These are phyloP conservation scores for Daubentonia madagascariensis DNA, from an alignment of 2,113 vertebrate genomes.

Conservation along the genomic window DNA sequence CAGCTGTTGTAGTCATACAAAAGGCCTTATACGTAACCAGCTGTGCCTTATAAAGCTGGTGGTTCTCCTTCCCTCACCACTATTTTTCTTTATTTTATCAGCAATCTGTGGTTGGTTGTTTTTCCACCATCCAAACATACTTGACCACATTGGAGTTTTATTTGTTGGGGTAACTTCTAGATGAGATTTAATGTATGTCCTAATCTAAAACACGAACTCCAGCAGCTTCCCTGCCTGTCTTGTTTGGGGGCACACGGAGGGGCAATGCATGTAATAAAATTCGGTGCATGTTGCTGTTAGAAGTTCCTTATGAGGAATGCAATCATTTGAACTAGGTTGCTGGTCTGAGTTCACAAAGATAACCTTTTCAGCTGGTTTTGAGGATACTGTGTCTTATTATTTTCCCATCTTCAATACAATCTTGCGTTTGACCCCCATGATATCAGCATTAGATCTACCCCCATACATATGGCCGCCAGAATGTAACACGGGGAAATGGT, in stretches of 20 bases:
- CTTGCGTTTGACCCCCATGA: conserved; percentile 66
- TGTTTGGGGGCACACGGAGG: conserved; percentile 32
- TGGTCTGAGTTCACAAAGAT: conserved; percentile 74
- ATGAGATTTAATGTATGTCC: conserved; percentile 77
- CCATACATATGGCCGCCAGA: conserved; percentile 72
- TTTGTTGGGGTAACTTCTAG: conserved; percentile 82
- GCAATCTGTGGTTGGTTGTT: conserved; percentile 83
- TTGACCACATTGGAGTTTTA: conserved; percentile 81
- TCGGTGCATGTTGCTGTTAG: conserved; percentile 49
- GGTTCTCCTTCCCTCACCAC: background rate
- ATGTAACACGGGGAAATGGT: conserved; percentile 71
- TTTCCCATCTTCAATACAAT: conserved; percentile 64
- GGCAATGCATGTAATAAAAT: conserved; percentile 69
- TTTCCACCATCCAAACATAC: conserved; percentile 82
- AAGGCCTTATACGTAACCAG: conserved; percentile 77
- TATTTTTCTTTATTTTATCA: conserved; percentile 74
- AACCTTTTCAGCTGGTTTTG: conserved; percentile 50
- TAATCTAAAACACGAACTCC: conserved; percentile 83
- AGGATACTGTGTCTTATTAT: conserved; percentile 67
- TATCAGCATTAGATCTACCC: conserved; percentile 53
- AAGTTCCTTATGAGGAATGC: conserved; percentile 70
- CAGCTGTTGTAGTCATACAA: conserved; percentile 79
- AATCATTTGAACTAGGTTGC: conserved; percentile 72
- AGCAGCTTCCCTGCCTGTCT: conserved; percentile 69
- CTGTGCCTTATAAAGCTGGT: conserved; percentile 81